Evolutionary conservation across 1,140 invertebrate species (phyloP).

Genomic region (Cyrtorhinus lividipennis): DNA sequence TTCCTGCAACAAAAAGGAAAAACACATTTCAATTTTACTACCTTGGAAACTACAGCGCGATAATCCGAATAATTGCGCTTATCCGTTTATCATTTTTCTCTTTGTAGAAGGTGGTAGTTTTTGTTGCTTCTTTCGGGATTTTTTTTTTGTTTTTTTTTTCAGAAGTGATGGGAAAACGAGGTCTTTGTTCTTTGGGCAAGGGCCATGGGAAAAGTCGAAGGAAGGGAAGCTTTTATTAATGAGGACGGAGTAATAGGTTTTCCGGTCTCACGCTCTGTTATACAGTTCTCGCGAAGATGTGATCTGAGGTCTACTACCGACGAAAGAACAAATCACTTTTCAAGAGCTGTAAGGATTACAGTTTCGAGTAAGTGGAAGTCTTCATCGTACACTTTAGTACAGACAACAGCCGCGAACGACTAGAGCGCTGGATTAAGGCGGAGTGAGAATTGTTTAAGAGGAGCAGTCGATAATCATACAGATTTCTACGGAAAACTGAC

Average conservation of each 20-base stretch:
- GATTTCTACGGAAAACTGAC: too few species aligned
- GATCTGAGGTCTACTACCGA: too few species aligned
- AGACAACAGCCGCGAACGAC: too few species aligned
- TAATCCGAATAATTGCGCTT: neutral
- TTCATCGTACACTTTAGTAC: too few species aligned
- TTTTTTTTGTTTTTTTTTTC: neutral
- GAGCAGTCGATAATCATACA: too few species aligned
- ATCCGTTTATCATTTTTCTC: neutral
- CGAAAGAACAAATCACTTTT: too few species aligned
- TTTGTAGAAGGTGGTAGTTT: neutral
- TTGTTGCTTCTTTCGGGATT: too few species aligned
- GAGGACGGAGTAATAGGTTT: slow-evolving; percentile 17
- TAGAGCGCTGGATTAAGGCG: too few species aligned
- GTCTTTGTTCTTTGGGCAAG: slow-evolving; percentile 5
- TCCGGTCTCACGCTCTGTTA: slow-evolving; percentile 19
- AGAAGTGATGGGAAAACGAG: neutral
- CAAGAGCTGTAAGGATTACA: too few species aligned
- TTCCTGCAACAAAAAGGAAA: slow-evolving; percentile 54
- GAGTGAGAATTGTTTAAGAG: too few species aligned
- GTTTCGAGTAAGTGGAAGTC: too few species aligned
- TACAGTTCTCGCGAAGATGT: too few species aligned
- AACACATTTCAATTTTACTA: slow-evolving; percentile 9
- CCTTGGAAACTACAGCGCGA: neutral
- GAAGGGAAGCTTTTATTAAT: slow-evolving; percentile 18
- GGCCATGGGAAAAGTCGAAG: neutral